A percentile compares a stretch with the other conserved stretches of the same genome.
These are phyloP conservation scores for Anolis apletophallus DNA, from an alignment of 2,797 vertebrate species.

Conservation along the genomic window DNA sequence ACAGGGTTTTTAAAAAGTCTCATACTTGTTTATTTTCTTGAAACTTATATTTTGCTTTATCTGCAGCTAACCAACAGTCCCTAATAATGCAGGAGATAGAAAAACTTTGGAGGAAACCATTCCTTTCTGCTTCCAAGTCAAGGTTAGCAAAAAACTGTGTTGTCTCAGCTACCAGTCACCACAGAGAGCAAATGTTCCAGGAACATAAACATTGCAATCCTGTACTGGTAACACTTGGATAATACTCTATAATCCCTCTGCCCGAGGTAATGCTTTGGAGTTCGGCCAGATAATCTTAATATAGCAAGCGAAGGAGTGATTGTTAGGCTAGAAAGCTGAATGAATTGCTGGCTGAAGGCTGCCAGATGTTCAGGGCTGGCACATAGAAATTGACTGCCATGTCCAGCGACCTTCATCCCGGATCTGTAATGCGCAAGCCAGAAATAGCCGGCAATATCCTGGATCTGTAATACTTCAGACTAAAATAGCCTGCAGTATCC, in stretches of 20 bases:
- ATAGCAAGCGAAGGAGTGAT: constrained; percentile 35
- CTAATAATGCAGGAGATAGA: constrained; percentile 3
- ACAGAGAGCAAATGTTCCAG: constrained; percentile 21
- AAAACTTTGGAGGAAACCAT: not conserved
- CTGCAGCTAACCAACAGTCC: constrained; percentile 44
- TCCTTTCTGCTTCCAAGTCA: not conserved
- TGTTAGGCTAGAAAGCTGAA: constrained; percentile 19
- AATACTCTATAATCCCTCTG: constrained; percentile 48
- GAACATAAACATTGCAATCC: constrained; percentile 47
- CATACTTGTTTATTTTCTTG: constrained; percentile 59
- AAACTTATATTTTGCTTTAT: constrained; percentile 62
- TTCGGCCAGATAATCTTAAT: constrained; percentile 53
- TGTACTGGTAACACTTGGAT: not conserved
- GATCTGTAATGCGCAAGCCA: not conserved
- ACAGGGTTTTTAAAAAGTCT: constrained; percentile 42
- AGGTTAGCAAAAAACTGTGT: constrained; percentile 29
- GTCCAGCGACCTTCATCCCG: not conserved
- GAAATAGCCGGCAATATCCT: constrained; percentile 4
- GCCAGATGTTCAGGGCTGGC: constrained; percentile 17
- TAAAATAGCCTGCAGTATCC: not conserved
- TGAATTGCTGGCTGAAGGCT: constrained; percentile 13
- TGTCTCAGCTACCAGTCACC: constrained; percentile 20
- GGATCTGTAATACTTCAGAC: too few relatives aligned
- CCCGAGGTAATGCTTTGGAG: constrained; percentile 53
- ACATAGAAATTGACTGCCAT: not conserved